Percentiles rank a stretch among this genome's conserved stretches.
phyloP scores from a whole-genome alignment of 2,113 vertebrate genomes.

The Rattus rattus region DNA sequence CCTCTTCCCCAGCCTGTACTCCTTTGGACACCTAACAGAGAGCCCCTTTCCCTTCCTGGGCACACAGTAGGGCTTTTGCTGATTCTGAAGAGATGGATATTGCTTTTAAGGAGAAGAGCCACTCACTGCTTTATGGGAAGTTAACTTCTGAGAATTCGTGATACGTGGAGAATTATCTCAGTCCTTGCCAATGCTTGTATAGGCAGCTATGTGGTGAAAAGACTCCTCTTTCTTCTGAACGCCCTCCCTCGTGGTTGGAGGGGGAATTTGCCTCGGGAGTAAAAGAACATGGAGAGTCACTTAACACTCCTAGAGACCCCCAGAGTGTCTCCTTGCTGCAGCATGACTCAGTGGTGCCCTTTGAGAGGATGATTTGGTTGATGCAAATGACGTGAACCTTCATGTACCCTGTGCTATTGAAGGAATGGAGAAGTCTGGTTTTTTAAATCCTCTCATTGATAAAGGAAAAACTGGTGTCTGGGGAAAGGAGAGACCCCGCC shows the following conservation, averaged over 20 bases:
- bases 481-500: not conserved
- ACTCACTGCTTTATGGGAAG: constrained; percentile 37
- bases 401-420: not conserved
- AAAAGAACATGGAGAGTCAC: not conserved
- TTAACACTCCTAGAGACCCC: constrained; percentile 20
- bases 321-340: not conserved
- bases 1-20: fast-evolving
- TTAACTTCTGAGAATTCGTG: constrained; percentile 64
- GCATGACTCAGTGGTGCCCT: constrained; percentile 58
- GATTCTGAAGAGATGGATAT: not conserved
- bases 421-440: constrained; percentile 32
- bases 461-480: not conserved
- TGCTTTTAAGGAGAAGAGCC: not conserved
- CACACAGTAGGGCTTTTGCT: not conserved
- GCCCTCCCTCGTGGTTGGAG: not conserved
- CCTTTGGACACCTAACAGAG: not conserved
- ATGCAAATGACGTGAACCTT: constrained; percentile 49
- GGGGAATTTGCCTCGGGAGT: not conserved
- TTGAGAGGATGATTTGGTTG: constrained; percentile 42
- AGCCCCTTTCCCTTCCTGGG: not conserved
- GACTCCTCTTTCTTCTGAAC: not conserved
- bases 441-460: not conserved
- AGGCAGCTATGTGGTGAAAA: constrained; percentile 37
- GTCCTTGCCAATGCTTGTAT: constrained; percentile 1
- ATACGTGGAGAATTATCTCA: constrained; percentile 18